A percentile compares a stretch with the other conserved stretches of the same genome.
Evolutionary conservation across 64 coral and sea anemone species (phyloP).

Genomic region (Acropora yongei): DNA sequence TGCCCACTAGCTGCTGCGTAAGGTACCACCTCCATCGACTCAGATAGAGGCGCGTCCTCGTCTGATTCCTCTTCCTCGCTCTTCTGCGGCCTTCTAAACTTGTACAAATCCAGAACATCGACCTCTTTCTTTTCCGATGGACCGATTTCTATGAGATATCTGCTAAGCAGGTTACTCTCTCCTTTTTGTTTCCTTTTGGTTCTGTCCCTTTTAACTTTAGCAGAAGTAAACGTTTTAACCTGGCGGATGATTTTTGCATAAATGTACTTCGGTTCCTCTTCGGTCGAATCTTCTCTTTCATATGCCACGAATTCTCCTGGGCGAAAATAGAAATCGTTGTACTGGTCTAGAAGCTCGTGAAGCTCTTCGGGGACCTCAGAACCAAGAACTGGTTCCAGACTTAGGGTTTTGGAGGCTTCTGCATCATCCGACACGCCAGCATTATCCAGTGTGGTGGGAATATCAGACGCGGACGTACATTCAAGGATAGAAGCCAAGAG

Average conservation of each 20-base stretch:
- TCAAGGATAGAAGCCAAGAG: conserved; percentile 28
- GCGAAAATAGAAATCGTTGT: conserved; percentile 75
- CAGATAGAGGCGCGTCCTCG: conserved; percentile 10
- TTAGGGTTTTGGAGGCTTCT: neutral
- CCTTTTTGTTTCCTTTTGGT: conserved; percentile 54
- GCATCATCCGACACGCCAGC: conserved; percentile 45
- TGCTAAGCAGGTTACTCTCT: conserved; percentile 57
- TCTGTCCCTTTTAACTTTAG: conserved; percentile 62
- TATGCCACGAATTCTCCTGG: conserved; percentile 81
- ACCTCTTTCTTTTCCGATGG: conserved; percentile 51
- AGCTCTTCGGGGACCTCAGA: conserved; percentile 56
- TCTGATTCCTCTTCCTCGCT: neutral
- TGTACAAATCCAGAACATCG: conserved; percentile 87
- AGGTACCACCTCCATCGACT: conserved; percentile 57
- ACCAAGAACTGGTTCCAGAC: conserved; percentile 48
- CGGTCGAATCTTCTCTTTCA: conserved; percentile 62
- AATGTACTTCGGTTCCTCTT: conserved; percentile 61
- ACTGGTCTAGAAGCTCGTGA: conserved; percentile 70
- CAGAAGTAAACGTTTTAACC: conserved; percentile 42
- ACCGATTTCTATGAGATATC: conserved; percentile 68
- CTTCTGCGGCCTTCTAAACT: conserved; percentile 54
- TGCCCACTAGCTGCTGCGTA: conserved; percentile 22
- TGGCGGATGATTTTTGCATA: conserved; percentile 64
- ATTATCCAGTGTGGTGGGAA: conserved; percentile 59
- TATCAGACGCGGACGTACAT: conserved; percentile 49